A percentile compares a stretch with the other conserved stretches of the same genome.
Conservation (phyloP, 2,113 vertebrate genomes). For the Poeciliopsis turrubarensis region DNA sequence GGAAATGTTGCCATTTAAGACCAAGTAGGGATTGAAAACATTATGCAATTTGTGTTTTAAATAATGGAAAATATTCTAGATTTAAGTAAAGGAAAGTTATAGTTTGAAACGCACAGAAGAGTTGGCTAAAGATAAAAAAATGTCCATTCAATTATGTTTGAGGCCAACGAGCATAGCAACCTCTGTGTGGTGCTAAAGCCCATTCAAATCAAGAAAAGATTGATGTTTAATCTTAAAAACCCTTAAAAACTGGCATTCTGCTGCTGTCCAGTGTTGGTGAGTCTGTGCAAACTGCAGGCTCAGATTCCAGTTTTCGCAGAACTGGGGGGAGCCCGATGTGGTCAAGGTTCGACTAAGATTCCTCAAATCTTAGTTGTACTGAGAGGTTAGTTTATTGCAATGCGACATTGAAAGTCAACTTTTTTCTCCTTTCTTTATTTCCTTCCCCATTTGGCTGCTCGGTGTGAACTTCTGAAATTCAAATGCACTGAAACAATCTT, state of each 20-base stretch:
- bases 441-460: neutral
- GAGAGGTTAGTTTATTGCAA: neutral
- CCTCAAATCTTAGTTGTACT: neutral
- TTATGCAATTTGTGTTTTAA: no score
- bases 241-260: neutral
- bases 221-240: no score
- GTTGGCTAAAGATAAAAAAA: no score
- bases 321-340: neutral
- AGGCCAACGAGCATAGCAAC: no score
- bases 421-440: neutral
- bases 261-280: neutral
- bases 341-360: neutral
- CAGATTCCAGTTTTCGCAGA: neutral
- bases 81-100: no score
- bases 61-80: no score
- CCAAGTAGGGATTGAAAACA: constrained; percentile 38
- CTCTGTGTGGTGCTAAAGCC: neutral
- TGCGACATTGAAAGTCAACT: neutral
- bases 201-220: neutral
- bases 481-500: neutral
- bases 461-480: neutral
- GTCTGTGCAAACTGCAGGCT: neutral
- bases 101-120: no score
- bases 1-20: constrained; percentile 45
- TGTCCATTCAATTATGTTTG: no score